Evolutionary conservation across 30 jellyfish, hydroid and myxozoan species (phyloP).

Genomic region (Aurelia aurita complex sp. Pacific): DNA sequence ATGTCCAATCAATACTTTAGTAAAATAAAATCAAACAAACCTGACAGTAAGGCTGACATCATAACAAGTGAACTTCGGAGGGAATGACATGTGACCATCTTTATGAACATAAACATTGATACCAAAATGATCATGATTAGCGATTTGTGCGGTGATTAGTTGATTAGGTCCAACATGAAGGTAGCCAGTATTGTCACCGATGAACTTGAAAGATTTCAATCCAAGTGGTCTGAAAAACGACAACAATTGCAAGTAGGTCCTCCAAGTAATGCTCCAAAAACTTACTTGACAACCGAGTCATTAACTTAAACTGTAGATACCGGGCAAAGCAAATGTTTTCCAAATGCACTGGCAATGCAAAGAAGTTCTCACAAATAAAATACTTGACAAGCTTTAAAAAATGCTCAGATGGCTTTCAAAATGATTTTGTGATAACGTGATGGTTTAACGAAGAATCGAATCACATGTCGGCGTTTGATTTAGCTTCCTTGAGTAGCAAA

Average conservation of each 20-base stretch:
- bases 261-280: neutral
- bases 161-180: slow-evolving; percentile 52
- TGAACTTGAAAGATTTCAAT: slow-evolving; percentile 40
- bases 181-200: slow-evolving; percentile 59
- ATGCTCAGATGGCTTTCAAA: too few species aligned
- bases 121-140: slow-evolving; percentile 59
- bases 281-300: neutral
- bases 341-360: too few species aligned
- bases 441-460: too few species aligned
- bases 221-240: slow-evolving; percentile 39
- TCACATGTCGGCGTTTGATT: too few species aligned
- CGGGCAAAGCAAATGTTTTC: too few species aligned
- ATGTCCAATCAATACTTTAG: too few species aligned
- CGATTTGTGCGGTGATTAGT: slow-evolving; percentile 34
- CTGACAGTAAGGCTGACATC: slow-evolving; percentile 58
- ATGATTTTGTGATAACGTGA: too few species aligned
- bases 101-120: slow-evolving; percentile 55
- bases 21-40: slow-evolving; percentile 1
- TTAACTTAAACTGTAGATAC: too few species aligned
- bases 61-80: slow-evolving; percentile 63
- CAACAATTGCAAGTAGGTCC: neutral
- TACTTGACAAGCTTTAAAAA: too few species aligned
- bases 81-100: slow-evolving; percentile 57
- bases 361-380: too few species aligned
- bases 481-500: too few species aligned